Conservation (phyloP, 2,888 invertebrate genomes). For the Pristionchus entomophagus region DNA sequence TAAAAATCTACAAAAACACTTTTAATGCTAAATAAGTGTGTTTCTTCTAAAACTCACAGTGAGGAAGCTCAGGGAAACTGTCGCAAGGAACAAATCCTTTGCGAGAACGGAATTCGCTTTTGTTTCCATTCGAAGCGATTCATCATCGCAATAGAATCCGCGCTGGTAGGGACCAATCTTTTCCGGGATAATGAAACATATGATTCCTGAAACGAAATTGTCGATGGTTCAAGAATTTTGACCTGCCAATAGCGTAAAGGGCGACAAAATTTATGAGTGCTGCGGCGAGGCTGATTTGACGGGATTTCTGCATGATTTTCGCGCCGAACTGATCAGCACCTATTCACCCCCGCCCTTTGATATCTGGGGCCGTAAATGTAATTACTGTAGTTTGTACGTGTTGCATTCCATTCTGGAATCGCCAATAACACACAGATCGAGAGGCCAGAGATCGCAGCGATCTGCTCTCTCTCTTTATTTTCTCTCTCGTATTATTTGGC, state of each 20-base stretch:
- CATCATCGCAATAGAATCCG: conserved; percentile 66
- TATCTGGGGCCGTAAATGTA: not conserved
- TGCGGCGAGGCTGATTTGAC: not conserved
- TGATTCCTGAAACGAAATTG: conserved; percentile 50
- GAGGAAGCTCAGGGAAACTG: not conserved
- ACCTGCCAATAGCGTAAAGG: not conserved
- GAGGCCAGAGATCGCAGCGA: not conserved
- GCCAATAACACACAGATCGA: not conserved
- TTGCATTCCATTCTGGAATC: not conserved
- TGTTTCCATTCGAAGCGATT: conserved; percentile 56
- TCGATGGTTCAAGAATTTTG: not conserved
- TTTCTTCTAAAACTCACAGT: not conserved
- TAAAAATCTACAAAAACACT: conserved; percentile 3
- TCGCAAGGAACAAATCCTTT: not conserved
- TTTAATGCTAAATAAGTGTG: no score
- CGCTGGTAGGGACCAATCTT: conserved; percentile 55
- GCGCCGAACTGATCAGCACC: not conserved
- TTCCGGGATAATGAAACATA: conserved; percentile 53
- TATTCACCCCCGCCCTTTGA: not conserved
- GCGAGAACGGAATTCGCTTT: not conserved
- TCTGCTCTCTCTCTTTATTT: not conserved
- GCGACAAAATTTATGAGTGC: not conserved
- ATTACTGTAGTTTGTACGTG: not conserved
- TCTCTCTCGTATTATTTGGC: no score
- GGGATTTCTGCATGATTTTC: not conserved